A percentile compares a stretch with the other conserved stretches of the same genome.
Evolutionary conservation across 2,113 vertebrate genomes (phyloP).

Genomic region (Epinephelus lanceolatus): DNA sequence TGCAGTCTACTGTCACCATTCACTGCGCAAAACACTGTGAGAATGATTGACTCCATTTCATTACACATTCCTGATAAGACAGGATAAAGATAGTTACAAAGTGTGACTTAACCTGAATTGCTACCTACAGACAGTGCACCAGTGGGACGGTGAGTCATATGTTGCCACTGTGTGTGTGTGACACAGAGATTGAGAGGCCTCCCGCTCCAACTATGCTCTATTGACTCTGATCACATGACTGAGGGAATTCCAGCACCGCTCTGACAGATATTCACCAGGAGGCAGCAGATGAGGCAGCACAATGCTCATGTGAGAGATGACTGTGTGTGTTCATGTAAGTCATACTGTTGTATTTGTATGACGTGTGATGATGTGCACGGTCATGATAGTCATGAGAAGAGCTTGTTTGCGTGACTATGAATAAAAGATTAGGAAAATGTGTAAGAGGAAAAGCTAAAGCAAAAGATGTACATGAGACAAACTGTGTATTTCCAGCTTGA

Average conservation of each 20-base stretch:
- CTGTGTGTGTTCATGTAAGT: constrained; percentile 6
- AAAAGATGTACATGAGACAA: neutral
- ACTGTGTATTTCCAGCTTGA: neutral
- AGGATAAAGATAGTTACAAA: constrained; percentile 4
- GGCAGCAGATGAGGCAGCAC: constrained; percentile 39
- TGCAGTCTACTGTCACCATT: too few species aligned
- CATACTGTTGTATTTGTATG: neutral
- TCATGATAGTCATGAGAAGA: neutral
- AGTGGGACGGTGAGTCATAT: constrained; percentile 54
- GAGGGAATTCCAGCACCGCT: constrained; percentile 72
- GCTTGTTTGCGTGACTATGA: neutral
- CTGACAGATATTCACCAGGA: constrained; percentile 33
- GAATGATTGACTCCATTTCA: neutral
- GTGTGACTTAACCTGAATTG: constrained; percentile 10
- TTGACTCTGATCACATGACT: constrained; percentile 76
- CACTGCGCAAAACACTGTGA: neutral
- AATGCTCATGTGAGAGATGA: constrained; percentile 26
- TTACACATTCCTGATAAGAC: constrained; percentile 1
- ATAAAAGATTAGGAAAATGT: neutral
- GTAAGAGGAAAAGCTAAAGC: neutral
- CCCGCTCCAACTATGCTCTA: constrained; percentile 52
- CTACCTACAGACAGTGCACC: constrained; percentile 9
- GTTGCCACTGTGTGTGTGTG: constrained; percentile 11
- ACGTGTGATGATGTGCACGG: neutral
- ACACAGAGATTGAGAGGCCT: constrained; percentile 37